Conservation (phyloP, 2,888 invertebrate genomes). For the Pardosa pseudoannulata region DNA sequence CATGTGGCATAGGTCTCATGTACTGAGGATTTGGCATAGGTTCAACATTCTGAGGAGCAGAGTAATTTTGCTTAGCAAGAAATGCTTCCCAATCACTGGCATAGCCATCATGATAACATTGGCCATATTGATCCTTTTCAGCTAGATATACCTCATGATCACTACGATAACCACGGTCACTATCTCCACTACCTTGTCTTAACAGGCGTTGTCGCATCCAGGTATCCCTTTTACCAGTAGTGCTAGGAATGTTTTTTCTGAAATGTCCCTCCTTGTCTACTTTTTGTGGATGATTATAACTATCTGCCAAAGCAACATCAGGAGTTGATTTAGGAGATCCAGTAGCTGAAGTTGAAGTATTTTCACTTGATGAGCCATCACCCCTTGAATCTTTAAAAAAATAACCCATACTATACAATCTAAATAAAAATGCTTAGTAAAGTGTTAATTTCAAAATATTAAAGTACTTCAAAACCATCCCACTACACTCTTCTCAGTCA, state of each 20-base stretch:
- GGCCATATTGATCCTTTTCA: constrained; percentile 62
- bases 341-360: constrained; percentile 62
- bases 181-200: constrained; percentile 65
- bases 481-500: too few relatives aligned
- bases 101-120: constrained; percentile 64
- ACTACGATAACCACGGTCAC: constrained; percentile 71
- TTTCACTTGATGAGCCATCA: constrained; percentile 68
- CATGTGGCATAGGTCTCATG: constrained; percentile 31
- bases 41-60: not conserved
- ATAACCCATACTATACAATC: too few relatives aligned
- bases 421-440: too few relatives aligned
- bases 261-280: constrained; percentile 55
- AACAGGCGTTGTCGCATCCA: constrained; percentile 61
- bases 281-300: constrained; percentile 33
- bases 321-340: constrained; percentile 59
- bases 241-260: constrained; percentile 45
- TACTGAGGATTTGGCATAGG: constrained; percentile 38
- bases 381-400: constrained; percentile 62
- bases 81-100: constrained; percentile 72
- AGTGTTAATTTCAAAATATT: too few relatives aligned
- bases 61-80: constrained; percentile 59
- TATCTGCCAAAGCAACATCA: constrained; percentile 29
- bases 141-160: constrained; percentile 70
- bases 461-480: too few relatives aligned
- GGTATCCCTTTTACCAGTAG: constrained; percentile 51